phyloP scores from a whole-genome alignment of 2,113 vertebrate species.

The Leptosomus discolor region DNA sequence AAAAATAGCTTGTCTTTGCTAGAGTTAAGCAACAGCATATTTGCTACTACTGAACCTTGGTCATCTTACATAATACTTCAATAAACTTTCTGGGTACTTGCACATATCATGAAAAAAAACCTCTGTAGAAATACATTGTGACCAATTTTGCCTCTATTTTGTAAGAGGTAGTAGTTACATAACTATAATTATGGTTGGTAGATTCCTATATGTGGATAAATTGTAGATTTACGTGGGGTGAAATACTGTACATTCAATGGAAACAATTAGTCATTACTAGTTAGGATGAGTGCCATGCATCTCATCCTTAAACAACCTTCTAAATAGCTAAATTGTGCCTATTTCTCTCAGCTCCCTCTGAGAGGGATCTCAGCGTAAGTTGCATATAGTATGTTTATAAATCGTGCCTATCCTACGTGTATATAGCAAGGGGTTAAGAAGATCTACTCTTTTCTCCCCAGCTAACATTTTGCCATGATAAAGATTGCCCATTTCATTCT shows the following conservation, averaged over 20 bases:
- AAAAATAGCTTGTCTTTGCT: not conserved
- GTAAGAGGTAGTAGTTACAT: not conserved
- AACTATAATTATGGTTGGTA: not conserved
- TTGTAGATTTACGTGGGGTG: not conserved
- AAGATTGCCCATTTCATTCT: not conserved
- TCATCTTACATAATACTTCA: not conserved
- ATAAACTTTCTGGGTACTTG: not conserved
- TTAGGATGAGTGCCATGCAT: not conserved
- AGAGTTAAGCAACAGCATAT: not conserved
- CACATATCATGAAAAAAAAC: not conserved
- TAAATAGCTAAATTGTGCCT: not conserved
- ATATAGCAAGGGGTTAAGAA: not conserved
- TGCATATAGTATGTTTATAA: not conserved
- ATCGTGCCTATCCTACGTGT: not conserved
- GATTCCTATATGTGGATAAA: not conserved
- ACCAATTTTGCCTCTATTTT: not conserved
- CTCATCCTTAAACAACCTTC: not conserved
- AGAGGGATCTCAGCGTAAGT: not conserved
- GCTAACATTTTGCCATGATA: not conserved
- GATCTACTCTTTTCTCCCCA: not conserved
- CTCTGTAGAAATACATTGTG: not conserved
- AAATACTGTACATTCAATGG: not conserved
- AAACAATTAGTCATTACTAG: slow-evolving; percentile 10
- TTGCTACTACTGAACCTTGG: not conserved
- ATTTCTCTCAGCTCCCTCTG: not conserved